A percentile compares a stretch with the other conserved stretches of the same genome.
These are phyloP conservation scores for Crotalus horridus DNA, from an alignment of 2,113 vertebrate genomes.

Conservation along the genomic window DNA sequence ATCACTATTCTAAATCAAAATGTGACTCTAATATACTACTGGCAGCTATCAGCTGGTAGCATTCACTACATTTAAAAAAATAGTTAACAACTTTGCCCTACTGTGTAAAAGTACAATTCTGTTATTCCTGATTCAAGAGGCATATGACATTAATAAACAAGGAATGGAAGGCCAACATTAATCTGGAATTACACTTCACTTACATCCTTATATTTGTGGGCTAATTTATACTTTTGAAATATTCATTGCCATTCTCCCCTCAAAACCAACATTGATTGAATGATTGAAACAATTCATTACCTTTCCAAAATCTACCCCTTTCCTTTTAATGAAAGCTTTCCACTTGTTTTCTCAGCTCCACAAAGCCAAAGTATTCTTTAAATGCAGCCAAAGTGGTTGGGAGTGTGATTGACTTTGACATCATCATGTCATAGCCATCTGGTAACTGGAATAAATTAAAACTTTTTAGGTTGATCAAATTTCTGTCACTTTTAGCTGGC, in stretches of 20 bases:
- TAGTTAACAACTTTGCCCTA: background rate
- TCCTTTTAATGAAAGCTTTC: background rate
- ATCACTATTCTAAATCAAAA: background rate
- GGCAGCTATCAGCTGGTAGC: background rate
- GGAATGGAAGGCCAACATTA: background rate
- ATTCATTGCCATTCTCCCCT: background rate
- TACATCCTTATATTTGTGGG: background rate
- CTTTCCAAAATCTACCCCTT: background rate
- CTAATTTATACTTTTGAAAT: constrained; percentile 19
- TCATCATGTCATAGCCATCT: background rate
- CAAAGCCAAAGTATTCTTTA: constrained; percentile 8
- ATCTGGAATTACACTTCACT: background rate
- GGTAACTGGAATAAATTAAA: constrained; percentile 28
- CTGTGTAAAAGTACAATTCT: background rate
- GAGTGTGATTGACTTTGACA: constrained; percentile 1
- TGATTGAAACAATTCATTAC: constrained; percentile 21
- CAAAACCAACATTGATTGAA: background rate
- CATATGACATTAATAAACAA: constrained; percentile 3
- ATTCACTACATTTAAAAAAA: background rate
- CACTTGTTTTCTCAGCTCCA: background rate
- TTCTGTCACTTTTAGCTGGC: constrained; percentile 19
- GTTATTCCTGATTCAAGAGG: background rate
- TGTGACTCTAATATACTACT: background rate
- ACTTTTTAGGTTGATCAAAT: constrained; percentile 23
- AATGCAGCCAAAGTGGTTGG: background rate